Evolutionary conservation across 2,113 vertebrate species (phyloP).

Genomic region (Cygnus buccinator): DNA sequence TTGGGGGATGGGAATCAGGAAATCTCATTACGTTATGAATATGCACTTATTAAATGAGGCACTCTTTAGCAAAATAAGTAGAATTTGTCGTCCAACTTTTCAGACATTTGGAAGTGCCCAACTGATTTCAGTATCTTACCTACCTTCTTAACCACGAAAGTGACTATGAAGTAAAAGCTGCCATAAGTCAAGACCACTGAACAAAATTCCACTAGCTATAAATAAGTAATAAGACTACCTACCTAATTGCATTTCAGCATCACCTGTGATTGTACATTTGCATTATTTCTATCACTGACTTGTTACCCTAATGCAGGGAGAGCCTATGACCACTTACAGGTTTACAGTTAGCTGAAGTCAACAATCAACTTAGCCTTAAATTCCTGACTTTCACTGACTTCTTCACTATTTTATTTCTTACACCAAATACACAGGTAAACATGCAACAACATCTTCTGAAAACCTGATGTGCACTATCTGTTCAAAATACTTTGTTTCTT

Average conservation of each 20-base stretch:
- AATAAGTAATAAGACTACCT: neutral
- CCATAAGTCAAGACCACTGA: neutral
- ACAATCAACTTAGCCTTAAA: neutral
- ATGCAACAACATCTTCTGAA: accelerated
- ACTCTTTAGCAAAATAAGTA: neutral
- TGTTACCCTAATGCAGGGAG: neutral
- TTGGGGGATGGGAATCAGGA: neutral
- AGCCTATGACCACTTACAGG: neutral
- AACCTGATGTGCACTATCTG: neutral
- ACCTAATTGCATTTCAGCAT: neutral
- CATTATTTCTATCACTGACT: neutral
- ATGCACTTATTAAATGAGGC: neutral
- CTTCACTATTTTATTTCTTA: neutral
- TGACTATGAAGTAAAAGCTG: neutral
- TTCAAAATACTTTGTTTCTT: neutral
- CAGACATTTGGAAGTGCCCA: neutral
- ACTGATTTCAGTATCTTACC: neutral
- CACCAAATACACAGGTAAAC: neutral
- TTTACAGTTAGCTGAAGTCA: neutral
- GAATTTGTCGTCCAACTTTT: neutral
- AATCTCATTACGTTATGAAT: neutral
- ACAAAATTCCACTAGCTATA: neutral
- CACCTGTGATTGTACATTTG: neutral
- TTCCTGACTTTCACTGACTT: neutral
- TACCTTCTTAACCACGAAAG: neutral